phyloP scores from a whole-genome alignment of 2,888 invertebrate genomes.

The Oconnorella tubifera region DNA sequence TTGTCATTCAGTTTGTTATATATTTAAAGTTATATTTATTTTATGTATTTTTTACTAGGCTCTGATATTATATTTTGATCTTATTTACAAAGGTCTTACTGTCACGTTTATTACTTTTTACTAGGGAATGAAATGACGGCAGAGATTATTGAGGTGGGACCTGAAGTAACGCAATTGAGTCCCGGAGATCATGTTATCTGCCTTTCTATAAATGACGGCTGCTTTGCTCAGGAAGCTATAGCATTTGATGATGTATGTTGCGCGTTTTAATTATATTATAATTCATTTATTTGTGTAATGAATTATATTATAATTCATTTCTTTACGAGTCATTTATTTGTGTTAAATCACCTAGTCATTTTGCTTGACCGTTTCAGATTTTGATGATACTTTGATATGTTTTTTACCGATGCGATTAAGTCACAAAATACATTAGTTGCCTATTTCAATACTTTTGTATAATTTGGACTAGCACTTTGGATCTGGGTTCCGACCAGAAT shows the following conservation, averaged over 20 bases:
- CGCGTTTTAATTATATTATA: background rate
- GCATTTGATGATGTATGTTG: conserved; percentile 51
- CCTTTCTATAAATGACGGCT: conserved; percentile 38
- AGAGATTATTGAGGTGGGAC: conserved; percentile 62
- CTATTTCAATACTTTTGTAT: no score
- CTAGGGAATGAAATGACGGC: conserved; percentile 64
- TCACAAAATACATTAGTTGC: no score
- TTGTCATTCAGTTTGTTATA: background rate
- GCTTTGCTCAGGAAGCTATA: conserved; percentile 65
- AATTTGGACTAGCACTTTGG: no score
- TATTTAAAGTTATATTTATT: background rate
- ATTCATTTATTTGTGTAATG: background rate
- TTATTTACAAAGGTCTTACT: background rate
- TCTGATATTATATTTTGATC: background rate
- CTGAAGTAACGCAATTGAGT: conserved; percentile 57
- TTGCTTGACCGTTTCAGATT: no score
- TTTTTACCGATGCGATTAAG: no score
- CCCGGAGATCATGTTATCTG: conserved; percentile 65
- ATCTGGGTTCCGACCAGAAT: no score
- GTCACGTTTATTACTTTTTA: conserved; percentile 9
- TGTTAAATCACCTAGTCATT: no score
- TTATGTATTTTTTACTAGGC: background rate
- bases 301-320: no score
- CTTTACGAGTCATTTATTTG: no score
- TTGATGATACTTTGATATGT: no score